Percentiles rank a stretch among this genome's conserved stretches.
These are phyloP conservation scores for Drosophila nigrodunni DNA, from an alignment of 1,140 invertebrate genomes.

Conservation along the genomic window DNA sequence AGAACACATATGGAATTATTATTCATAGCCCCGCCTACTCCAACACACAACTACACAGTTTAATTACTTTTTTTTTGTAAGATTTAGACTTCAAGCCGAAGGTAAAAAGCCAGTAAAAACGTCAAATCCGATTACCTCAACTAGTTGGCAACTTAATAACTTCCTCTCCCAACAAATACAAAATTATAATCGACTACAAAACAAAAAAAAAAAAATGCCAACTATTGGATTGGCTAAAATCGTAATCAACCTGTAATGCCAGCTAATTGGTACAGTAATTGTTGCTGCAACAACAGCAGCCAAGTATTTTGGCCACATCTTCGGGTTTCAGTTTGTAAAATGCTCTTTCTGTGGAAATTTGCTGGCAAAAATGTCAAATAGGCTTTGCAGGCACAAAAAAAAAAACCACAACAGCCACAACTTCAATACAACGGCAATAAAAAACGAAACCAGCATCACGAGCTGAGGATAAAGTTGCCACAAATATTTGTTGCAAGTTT, in stretches of 20 bases:
- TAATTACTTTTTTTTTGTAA: slow-evolving; percentile 11
- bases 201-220: slow-evolving; percentile 63
- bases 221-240: slow-evolving; percentile 48
- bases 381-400: slow-evolving; percentile 50
- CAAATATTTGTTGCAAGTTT: slow-evolving; percentile 62
- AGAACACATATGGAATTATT: slow-evolving; percentile 38
- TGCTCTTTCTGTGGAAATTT: slow-evolving; percentile 78
- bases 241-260: slow-evolving; percentile 78
- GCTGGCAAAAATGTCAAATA: slow-evolving; percentile 79
- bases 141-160: slow-evolving; percentile 59
- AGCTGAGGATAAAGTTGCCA: slow-evolving; percentile 75
- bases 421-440: slow-evolving; percentile 39
- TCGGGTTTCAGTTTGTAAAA: slow-evolving; percentile 51
- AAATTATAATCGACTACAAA: too few relatives aligned
- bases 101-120: slow-evolving; percentile 41
- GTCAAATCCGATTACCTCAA: slow-evolving; percentile 30
- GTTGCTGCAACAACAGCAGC: slow-evolving; percentile 26
- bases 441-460: slow-evolving; percentile 73
- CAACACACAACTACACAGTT: not conserved
- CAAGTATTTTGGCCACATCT: slow-evolving; percentile 39
- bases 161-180: slow-evolving; percentile 38
- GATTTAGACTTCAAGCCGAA: slow-evolving; percentile 18
- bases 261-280: slow-evolving; percentile 79
- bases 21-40: slow-evolving; percentile 28
- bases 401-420: slow-evolving; percentile 1